Base-by-base conservation (phyloP, 37 sponge, comb jelly and placozoan genomes). In the Halichondria panicea region DNA sequence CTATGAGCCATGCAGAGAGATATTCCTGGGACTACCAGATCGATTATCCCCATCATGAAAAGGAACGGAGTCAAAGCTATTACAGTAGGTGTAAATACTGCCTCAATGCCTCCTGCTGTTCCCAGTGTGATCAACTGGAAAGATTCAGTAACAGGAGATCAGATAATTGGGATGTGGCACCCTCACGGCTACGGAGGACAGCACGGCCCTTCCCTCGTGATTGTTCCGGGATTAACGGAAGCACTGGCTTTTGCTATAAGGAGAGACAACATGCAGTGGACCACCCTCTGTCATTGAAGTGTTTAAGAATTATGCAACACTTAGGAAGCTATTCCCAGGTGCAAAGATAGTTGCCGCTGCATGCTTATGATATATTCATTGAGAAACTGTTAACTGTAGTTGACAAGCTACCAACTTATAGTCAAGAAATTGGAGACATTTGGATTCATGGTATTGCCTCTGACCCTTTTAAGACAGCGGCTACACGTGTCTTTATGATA, bases 1-100 rank as follows among this genome's bases (percentile, higher is more conserved):
- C 91, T 0, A 90, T 90, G 91, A 90, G 91, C 48, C 91, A n/a
- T n/a, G n/a, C n/a, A 90, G 55, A 25, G 91, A 69, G 91, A 90
- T 75, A 86, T 90, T 19, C 91, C 91, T n/a, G 91, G 91, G 0
- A 75, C 54, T 0, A 81, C 91, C 1, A 55, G 86, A 3, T 65
- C 81, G 7, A 43, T 90, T 5, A 85, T 90, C 2, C 91, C 91
- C 15, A 74, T 83, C 42, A 44, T 90, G 61, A 50, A 53, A 11
- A 27, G 30, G 6, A 80, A 78, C 32, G 91, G 91, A 1, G 78
- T 90, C 15, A 19, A 80, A 43, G 91, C 91, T 4, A 69, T 90
- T 57, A 90, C 91, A 12, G 91, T 90, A 7, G 91, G 91, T 6
- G 86, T 85, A 41, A 90, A 90, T 45, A 46, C 56, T 5, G 91